These are phyloP conservation scores for Dorcus hopei DNA, from an alignment of 2,888 invertebrate genomes.

Conservation along the genomic window DNA sequence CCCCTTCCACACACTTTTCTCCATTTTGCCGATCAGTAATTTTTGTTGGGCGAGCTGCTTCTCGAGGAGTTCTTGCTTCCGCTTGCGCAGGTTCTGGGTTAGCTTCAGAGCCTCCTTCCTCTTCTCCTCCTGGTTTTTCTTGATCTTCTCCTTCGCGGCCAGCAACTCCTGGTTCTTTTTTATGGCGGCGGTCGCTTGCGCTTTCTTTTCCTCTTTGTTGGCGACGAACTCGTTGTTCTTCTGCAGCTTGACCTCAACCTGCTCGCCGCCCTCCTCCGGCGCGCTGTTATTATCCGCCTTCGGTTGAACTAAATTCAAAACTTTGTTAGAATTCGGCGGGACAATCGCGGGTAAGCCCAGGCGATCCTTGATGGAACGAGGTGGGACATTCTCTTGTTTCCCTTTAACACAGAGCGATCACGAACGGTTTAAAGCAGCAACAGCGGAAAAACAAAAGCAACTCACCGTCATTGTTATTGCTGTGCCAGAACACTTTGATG, in stretches of 20 bases:
- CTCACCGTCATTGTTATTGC: conserved; percentile 36
- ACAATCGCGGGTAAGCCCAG: conserved; percentile 45
- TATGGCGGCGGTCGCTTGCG: conserved; percentile 48
- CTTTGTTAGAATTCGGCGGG: conserved; percentile 46
- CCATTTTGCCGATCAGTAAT: conserved; percentile 75
- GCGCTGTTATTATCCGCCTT: conserved; percentile 25
- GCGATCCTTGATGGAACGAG: conserved; percentile 52
- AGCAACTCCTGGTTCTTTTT: conserved; percentile 57
- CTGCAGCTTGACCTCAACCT: conserved; percentile 13
- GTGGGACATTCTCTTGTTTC: conserved; percentile 60
- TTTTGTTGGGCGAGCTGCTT: conserved; percentile 88
- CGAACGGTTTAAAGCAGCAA: too few relatives aligned
- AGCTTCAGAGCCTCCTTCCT: conserved; percentile 72
- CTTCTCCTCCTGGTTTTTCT: conserved; percentile 72
- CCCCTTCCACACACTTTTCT: conserved; percentile 58
- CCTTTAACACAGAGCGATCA: conserved; percentile 36
- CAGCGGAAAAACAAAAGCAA: conserved; percentile 2
- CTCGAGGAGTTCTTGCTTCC: conserved; percentile 82
- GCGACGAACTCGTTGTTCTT: conserved; percentile 16
- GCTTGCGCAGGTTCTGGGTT: conserved; percentile 76
- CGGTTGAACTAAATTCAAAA: conserved; percentile 43
- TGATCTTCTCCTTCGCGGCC: conserved; percentile 64
- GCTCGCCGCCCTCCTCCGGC: conserved; percentile 15
- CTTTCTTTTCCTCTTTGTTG: conserved; percentile 38
- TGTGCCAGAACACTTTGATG: conserved; percentile 96